phyloP scores from a whole-genome alignment of 64 coral and sea anemone genomes.

The Stichodactyla mertensii region DNA sequence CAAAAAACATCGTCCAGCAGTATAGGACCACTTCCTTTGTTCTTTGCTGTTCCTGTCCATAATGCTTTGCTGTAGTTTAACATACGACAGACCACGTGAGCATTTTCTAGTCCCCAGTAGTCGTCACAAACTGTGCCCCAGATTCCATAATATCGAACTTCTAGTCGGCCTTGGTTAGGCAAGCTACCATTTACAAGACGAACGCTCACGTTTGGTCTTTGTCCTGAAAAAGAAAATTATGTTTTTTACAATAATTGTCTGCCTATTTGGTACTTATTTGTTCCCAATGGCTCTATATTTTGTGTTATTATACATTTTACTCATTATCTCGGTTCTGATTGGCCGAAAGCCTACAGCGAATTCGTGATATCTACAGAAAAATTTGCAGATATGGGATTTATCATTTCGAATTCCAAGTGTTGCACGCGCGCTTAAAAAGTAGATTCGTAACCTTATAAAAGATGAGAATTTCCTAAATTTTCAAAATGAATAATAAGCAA shows the following conservation, averaged over 20 bases:
- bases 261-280: background rate
- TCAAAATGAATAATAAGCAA: no score
- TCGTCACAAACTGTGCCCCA: background rate
- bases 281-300: no score
- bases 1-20: slow-evolving; percentile 29
- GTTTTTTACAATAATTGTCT: background rate
- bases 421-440: no score
- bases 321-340: no score
- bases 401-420: no score
- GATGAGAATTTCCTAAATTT: no score
- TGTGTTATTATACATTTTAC: no score
- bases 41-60: background rate
- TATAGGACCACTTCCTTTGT: slow-evolving; percentile 18
- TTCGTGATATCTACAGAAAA: no score
- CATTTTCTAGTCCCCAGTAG: background rate
- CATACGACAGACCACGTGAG: background rate
- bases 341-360: no score
- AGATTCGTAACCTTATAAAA: no score
- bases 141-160: background rate
- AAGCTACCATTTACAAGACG: background rate
- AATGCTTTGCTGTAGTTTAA: slow-evolving; percentile 1
- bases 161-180: background rate
- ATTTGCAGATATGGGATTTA: no score
- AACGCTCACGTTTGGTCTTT: background rate
- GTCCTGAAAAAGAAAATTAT: background rate